Evolutionary conservation across 2,888 invertebrate genomes (phyloP).

Genomic region (Helicoverpa assulta): DNA sequence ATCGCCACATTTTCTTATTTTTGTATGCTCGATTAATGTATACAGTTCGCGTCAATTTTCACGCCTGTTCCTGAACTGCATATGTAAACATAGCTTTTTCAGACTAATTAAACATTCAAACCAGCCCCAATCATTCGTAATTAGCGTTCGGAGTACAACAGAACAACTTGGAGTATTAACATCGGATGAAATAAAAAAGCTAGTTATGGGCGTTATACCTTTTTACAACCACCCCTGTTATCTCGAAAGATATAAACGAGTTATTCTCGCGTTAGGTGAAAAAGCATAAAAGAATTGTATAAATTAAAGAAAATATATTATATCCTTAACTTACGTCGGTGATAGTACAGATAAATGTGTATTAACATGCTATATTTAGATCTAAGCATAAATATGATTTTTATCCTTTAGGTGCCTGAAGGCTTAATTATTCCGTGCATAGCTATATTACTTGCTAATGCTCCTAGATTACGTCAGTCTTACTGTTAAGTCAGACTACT

Average conservation of each 20-base stretch:
- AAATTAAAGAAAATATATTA: slow-evolving; percentile 5
- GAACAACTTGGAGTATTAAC: not conserved
- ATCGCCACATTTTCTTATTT: too few relatives aligned
- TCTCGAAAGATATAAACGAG: slow-evolving; percentile 22
- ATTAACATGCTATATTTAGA: slow-evolving; percentile 24
- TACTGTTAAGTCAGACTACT: not conserved
- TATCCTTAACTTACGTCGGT: slow-evolving; percentile 12
- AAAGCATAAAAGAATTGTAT: slow-evolving; percentile 14
- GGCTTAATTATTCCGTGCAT: slow-evolving; percentile 21
- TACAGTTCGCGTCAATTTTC: too few relatives aligned
- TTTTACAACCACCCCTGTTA: slow-evolving; percentile 22
- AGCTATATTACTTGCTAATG: not conserved
- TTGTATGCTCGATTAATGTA: too few relatives aligned
- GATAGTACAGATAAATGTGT: not conserved
- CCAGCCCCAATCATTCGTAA: too few relatives aligned
- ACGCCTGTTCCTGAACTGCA: too few relatives aligned
- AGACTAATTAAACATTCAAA: not conserved
- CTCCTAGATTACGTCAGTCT: not conserved
- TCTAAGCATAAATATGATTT: slow-evolving; percentile 12
- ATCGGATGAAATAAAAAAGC: slow-evolving; percentile 12
- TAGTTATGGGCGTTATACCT: not conserved
- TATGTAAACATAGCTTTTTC: too few relatives aligned
- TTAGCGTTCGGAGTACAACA: not conserved
- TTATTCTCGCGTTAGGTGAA: slow-evolving; percentile 6
- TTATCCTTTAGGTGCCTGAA: slow-evolving; percentile 18